A percentile compares a stretch with the other conserved stretches of the same genome.
These are phyloP conservation scores for Pseudomugil tenellus DNA, from an alignment of 2,797 vertebrate species.

Conservation along the genomic window DNA sequence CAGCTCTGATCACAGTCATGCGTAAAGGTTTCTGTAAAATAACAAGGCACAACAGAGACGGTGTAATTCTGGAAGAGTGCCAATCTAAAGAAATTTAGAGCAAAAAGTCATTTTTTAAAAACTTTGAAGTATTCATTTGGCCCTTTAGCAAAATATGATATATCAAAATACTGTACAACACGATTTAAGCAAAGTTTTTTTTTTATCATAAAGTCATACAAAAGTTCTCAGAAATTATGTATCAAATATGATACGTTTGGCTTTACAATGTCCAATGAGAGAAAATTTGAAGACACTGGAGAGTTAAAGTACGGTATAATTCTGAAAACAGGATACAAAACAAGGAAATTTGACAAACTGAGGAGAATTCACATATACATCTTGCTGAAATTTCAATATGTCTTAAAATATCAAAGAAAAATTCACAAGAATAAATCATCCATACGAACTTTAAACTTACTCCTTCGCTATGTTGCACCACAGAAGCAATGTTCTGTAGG, in stretches of 20 bases:
- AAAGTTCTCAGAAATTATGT: too few species aligned
- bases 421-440: not conserved
- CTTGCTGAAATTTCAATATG: not conserved
- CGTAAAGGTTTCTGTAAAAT: conserved; percentile 87
- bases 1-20: conserved; percentile 85
- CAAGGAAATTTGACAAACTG: too few species aligned
- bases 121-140: too few species aligned
- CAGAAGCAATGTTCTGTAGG: conserved; percentile 89
- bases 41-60: conserved; percentile 3
- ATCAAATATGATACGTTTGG: not conserved
- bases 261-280: not conserved
- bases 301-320: not conserved
- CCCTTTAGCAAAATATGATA: too few species aligned
- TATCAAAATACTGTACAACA: too few species aligned
- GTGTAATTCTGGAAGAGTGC: too few species aligned
- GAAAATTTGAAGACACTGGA: too few species aligned
- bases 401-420: not conserved
- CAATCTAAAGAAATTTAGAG: too few species aligned
- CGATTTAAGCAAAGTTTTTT: too few species aligned
- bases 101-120: too few species aligned
- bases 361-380: not conserved
- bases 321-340: not conserved
- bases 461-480: conserved; percentile 96
- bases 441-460: conserved; percentile 77
- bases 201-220: too few species aligned